A percentile compares a stretch with the other conserved stretches of the same genome.
These are phyloP conservation scores for Loripinus fragilis DNA, from an alignment of 2,888 invertebrate species.

Conservation along the genomic window DNA sequence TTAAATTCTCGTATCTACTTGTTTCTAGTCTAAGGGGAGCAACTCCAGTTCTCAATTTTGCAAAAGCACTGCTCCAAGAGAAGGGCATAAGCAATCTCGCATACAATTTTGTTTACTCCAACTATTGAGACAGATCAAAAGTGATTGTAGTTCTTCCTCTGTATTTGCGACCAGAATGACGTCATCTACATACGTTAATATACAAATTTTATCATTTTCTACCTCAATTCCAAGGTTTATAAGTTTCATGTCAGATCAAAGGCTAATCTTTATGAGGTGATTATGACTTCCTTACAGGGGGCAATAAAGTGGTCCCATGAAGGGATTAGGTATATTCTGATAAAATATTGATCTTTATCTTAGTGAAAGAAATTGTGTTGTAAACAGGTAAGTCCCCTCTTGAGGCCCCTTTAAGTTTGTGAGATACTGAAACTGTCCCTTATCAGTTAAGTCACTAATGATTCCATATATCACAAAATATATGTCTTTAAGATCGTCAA, in stretches of 20 bases:
- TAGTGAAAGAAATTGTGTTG: no score
- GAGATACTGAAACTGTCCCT: no score
- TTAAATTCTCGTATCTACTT: constrained; percentile 14
- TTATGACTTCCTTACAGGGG: no score
- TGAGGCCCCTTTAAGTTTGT: no score
- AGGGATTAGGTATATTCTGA: no score
- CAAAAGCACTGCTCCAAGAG: constrained; percentile 2
- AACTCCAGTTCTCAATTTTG: constrained; percentile 1
- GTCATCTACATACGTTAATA: constrained; percentile 2
- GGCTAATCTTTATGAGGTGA: no score
- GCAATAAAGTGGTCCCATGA: no score
- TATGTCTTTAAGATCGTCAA: not conserved
- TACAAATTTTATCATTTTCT: constrained; percentile 6
- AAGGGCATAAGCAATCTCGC: not conserved
- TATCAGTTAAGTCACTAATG: no score
- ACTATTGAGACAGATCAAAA: not conserved
- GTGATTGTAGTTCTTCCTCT: not conserved
- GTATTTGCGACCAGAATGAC: not conserved
- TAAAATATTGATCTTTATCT: no score
- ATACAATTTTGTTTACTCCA: not conserved
- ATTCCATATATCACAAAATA: no score
- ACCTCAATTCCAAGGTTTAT: not conserved
- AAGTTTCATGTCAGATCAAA: not conserved
- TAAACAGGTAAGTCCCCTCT: no score
- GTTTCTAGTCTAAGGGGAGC: constrained; percentile 20